A percentile compares a stretch with the other conserved stretches of the same genome.
phyloP scores from a whole-genome alignment of 1,140 invertebrate genomes.

The Aphelenchoides fujianensis region DNA sequence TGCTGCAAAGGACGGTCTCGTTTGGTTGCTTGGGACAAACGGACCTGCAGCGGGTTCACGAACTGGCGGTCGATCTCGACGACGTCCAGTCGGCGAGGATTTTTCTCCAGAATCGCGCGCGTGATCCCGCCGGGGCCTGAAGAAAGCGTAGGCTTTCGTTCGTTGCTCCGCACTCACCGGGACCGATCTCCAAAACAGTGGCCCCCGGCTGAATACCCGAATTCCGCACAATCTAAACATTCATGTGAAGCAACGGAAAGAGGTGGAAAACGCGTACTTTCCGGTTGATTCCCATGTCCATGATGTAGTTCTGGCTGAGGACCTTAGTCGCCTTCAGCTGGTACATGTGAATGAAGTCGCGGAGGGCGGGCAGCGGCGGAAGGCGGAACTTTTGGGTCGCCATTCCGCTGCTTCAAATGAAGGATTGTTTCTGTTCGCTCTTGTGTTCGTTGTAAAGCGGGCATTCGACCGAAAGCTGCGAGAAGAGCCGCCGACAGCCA shows the following conservation, averaged over 20 bases:
- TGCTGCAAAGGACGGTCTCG: too few species aligned
- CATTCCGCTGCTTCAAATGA: too few species aligned
- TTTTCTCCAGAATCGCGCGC: conserved; percentile 76
- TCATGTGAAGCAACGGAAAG: too few species aligned
- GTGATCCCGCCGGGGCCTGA: conserved; percentile 82
- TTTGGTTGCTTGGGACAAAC: too few species aligned
- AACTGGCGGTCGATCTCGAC: conserved; percentile 92
- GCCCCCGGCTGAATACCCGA: conserved; percentile 69
- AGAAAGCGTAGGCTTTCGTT: too few species aligned
- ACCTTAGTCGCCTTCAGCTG: conserved; percentile 78
- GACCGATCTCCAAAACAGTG: conserved; percentile 86
- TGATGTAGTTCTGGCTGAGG: conserved; percentile 93
- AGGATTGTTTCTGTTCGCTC: too few species aligned
- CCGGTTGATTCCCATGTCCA: conserved; percentile 76
- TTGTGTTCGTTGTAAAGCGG: too few species aligned
- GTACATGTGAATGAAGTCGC: conserved; percentile 82
- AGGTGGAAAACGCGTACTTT: too few species aligned
- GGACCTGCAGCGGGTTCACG: conserved; percentile 75
- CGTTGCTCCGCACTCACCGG: too few species aligned
- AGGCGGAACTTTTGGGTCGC: conserved; percentile 65
- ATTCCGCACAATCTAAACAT: conserved; percentile 47
- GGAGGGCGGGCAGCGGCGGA: conserved; percentile 82
- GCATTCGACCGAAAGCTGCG: too few species aligned
- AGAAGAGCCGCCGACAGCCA: too few species aligned
- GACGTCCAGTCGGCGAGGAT: conserved; percentile 74